Base-by-base conservation (phyloP, 2,797 vertebrate species). In the Uromys caudimaculatus region DNA sequence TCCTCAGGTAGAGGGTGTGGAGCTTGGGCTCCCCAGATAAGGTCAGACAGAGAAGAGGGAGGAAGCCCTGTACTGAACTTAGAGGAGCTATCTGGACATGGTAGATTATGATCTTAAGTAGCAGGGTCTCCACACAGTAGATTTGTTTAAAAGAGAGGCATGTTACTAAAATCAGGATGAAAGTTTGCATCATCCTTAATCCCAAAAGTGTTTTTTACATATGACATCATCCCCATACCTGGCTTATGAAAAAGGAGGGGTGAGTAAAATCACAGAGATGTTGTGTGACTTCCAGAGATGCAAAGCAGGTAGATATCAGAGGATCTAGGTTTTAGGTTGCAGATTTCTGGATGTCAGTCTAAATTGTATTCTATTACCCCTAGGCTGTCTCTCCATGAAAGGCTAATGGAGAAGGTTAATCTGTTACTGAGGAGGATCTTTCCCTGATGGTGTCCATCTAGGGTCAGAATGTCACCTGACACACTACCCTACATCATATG, bases 261-360 rank as follows among this genome's bases (percentile, higher is more conserved):
- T 44, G 60, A 47, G 92, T 79, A n/a, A 90, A 90, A 38, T 50
- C 62, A 62, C 56, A 76, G 95, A 93, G 52, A 89, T 58, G 14
- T 16, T 71, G 93, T 79, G 3, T 85, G 27, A 13, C 24, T 97
- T 97, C 77, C n/a, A 62, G 84, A 75, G 52, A 47, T 44, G 56
- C 71, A 71, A 60, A 91, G 27, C 2, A 2, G 85, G 16, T 73
- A 11, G 81, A 17, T 81, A 54, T 32, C n/a, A 73, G 50, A 56
- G 67, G 35, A 41, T 29, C 23, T 38, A 87, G 50, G 4, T 19
- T 64, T 64, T 35, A 47, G 60, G 29, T 64, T 35, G 44, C 60
- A 67, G 10, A 29, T 21, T 52, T 38, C 50, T 6, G 23, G 75
- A 75, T 16, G 87, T 32, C 4, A 83, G 58, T 47, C 23, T 35